Evolutionary conservation across 64 coral and sea anemone species (phyloP).

Genomic region (Montipora foliosa): DNA sequence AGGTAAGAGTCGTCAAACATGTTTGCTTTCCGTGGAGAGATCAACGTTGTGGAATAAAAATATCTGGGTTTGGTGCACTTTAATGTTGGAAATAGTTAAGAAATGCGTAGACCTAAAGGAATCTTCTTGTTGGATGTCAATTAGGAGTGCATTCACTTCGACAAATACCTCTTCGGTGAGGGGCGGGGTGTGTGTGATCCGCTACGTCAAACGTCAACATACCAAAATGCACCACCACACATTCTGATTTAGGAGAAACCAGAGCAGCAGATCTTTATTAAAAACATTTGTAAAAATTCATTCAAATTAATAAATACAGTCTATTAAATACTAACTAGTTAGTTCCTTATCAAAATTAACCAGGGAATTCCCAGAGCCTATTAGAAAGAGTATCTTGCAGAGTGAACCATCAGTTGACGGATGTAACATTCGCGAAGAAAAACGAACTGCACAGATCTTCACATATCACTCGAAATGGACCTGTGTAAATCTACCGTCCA

Average conservation of each 20-base stretch:
- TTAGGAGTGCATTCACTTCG: no score
- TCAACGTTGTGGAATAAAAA: no score
- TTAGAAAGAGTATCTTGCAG: background rate
- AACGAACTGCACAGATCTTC: background rate
- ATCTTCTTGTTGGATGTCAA: no score
- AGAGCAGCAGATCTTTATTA: conserved; percentile 92
- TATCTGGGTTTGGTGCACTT: no score
- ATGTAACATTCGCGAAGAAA: background rate
- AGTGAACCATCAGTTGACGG: background rate
- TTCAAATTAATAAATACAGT: conserved; percentile 95
- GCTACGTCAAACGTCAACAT: no score
- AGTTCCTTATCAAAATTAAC: conserved; percentile 77
- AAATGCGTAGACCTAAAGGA: no score
- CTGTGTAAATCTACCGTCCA: background rate
- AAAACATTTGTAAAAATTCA: conserved; percentile 95
- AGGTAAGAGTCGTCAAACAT: no score
- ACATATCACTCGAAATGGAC: no score
- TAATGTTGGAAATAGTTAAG: no score
- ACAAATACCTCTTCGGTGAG: no score
- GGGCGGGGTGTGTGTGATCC: no score
- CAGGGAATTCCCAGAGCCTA: background rate
- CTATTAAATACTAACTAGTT: conserved; percentile 82
- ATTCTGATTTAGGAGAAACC: conserved; percentile 38
- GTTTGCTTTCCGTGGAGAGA: no score
- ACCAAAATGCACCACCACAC: background rate